Base-by-base conservation (phyloP, 2,888 invertebrate species). In the Maniola hyperantus region DNA sequence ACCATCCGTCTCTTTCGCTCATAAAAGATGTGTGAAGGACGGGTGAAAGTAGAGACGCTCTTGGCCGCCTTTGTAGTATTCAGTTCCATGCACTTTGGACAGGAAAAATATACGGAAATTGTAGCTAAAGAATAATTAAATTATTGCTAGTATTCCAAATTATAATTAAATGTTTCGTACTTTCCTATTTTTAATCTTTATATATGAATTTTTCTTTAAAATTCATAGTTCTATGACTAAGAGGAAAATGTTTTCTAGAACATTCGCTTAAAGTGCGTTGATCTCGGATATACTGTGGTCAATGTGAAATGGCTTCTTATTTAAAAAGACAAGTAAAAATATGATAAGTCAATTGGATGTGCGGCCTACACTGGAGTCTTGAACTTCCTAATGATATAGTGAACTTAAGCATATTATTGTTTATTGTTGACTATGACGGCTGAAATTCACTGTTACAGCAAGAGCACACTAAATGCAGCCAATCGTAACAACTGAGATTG, bases 11-110 rank as follows among this genome's bases (percentile, higher is more conserved):
- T 84, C 88, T 79, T 69, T 91, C 84, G 70, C 79, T 76, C 83
- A 13, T 60, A 39, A 72, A 70, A 70, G 51, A 77, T 77, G 55
- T 59, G 83, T 82, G 76, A 83, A 80, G 80, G 88, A 89, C 75
- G 74, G 83, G 77, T 75, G 80, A 82, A 82, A 83, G 81, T 81
- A 74, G 84, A 86, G 84, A 86, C 84, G 79, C 87, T 86, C 81
- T 89, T 82, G 85, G 82, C 72, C 84, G 89, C 73, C 72, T 88
- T 89, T 89, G 88, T 90, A 84, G 90, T 86, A 86, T 89, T 85
- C 75, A 88, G 88, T 91, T 89, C 89, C 89, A 91, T 83, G 79
- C 78, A 77, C 77, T 77, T 74, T 74, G 73, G 72, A 74, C 74
- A 61, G 71, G 74, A 18, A 36, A 18, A 36, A 33, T 6, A 6